Evolutionary conservation across 1,140 invertebrate genomes (phyloP), one percentile per base, ranked within the genome.

Genomic region (Bombus breviceps): DNA sequence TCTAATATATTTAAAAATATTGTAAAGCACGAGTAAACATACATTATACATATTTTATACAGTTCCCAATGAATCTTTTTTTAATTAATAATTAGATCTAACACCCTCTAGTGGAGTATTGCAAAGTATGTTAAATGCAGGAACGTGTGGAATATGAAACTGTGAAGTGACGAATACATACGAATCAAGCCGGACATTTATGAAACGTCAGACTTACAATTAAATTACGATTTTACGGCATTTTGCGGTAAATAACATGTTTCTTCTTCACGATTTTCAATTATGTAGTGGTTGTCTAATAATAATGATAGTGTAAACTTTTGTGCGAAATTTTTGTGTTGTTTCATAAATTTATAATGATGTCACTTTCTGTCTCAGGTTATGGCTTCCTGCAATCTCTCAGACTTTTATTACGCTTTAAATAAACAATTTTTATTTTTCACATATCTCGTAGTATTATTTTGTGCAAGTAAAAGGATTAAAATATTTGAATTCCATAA

Each of bases 281-380:
- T 81, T 57, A 68, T 34, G 13, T 59, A 68, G 25, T 39, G 15
- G 4, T 73, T 68, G 28, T 57, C 22, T 69, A 75, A 77, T 64
- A 37, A 69, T 66, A 32, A 34, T 41, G 37, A 72, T 43, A 53
- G 64, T 47, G n/a, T 32, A 47, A 77, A 15, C 15, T 59, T 43
- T n/a, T 25, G 53, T 53, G 69, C 77, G 37, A 74, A 39, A 81
- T 59, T 37, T 80, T 37, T 59, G 12, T 53, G 32, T 74, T 71
- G 18, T 62, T 68, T 71, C 47, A 59, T 83, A 41, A 43, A 41
- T 83, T 76, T 79, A 66, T 76, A 81, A 41, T 79, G 53, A 83
- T 84, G 68, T 85, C 62, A 86, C 72, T 89, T 83, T 81, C 79
- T 73, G 53, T 87, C 83, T 78, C 85, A 89, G 88, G 86, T 92